Evolutionary conservation across 2,113 vertebrate species (phyloP).

Genomic region (Bombycilla garrulus): DNA sequence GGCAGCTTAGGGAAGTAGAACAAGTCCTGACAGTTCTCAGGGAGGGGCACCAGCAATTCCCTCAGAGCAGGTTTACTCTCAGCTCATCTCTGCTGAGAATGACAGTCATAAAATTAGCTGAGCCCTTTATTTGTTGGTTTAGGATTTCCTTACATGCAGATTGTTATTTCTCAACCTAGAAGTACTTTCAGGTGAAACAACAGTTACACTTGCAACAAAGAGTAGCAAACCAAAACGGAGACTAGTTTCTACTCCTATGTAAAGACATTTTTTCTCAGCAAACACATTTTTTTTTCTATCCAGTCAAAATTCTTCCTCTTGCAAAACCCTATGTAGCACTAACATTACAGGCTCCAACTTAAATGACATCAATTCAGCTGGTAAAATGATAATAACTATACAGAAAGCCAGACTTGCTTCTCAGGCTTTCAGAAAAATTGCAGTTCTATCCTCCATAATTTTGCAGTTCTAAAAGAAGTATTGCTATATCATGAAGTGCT

Average conservation of each 20-base stretch:
- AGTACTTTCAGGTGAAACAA: not conserved
- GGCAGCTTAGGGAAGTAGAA: not conserved
- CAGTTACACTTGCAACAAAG: not conserved
- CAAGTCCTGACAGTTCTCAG: not conserved
- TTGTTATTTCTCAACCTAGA: not conserved
- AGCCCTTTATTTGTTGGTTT: not conserved
- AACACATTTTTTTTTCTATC: not conserved
- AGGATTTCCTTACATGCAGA: not conserved
- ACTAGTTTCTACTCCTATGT: not conserved
- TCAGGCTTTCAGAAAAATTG: not conserved
- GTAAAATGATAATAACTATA: not conserved
- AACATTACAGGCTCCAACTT: not conserved
- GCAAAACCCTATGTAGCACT: not conserved
- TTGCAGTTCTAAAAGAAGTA: not conserved
- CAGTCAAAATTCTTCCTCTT: not conserved
- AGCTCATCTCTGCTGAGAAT: not conserved
- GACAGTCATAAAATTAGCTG: not conserved
- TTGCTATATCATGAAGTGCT: not conserved
- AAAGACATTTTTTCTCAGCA: not conserved
- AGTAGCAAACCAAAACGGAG: not conserved
- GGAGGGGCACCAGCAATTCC: rapidly evolving
- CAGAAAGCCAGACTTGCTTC: not conserved
- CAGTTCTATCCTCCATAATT: not conserved
- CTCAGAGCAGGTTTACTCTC: not conserved
- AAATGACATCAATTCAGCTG: not conserved